phyloP scores from a whole-genome alignment of 2,888 invertebrate genomes.

The Aleiodes leptofemur region DNA sequence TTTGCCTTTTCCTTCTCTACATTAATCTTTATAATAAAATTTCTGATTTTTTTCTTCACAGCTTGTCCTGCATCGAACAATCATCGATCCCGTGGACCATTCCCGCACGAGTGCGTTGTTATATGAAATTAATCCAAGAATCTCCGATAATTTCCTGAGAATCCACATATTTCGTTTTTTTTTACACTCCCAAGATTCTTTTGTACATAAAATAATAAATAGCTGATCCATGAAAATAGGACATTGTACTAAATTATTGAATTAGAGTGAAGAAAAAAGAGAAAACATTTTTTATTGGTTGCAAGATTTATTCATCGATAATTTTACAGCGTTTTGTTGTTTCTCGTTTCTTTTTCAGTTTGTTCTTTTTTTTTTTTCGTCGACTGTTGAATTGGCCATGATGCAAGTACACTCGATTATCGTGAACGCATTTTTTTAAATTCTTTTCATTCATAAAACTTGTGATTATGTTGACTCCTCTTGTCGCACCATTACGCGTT shows the following conservation, averaged over 20 bases:
- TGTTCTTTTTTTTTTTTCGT: conserved; percentile 48
- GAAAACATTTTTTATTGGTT: conserved; percentile 57
- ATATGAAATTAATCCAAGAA: conserved; percentile 76
- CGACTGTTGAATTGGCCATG: conserved; percentile 37
- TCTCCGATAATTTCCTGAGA: conserved; percentile 26
- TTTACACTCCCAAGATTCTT: conserved; percentile 25
- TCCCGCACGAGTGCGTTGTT: conserved; percentile 83
- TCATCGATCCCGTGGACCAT: conserved; percentile 76
- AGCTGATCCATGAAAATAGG: conserved; percentile 24
- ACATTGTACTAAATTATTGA: neutral
- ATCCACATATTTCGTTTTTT: conserved; percentile 35
- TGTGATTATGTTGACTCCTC: conserved; percentile 54
- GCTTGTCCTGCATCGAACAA: conserved; percentile 78
- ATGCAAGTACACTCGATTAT: conserved; percentile 56
- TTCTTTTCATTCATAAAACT: conserved; percentile 62
- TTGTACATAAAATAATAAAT: conserved; percentile 51
- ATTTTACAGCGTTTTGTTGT: conserved; percentile 68
- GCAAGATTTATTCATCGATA: conserved; percentile 71
- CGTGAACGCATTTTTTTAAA: conserved; percentile 54
- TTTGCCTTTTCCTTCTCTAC: neutral
- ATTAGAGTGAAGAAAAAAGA: neutral
- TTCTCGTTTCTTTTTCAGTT: conserved; percentile 53
- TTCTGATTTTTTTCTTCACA: conserved; percentile 73
- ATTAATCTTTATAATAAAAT: neutral
- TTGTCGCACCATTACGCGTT: conserved; percentile 15